Evolutionary conservation across 1,140 invertebrate genomes (phyloP).

Genomic region (Lucilia sericata): DNA sequence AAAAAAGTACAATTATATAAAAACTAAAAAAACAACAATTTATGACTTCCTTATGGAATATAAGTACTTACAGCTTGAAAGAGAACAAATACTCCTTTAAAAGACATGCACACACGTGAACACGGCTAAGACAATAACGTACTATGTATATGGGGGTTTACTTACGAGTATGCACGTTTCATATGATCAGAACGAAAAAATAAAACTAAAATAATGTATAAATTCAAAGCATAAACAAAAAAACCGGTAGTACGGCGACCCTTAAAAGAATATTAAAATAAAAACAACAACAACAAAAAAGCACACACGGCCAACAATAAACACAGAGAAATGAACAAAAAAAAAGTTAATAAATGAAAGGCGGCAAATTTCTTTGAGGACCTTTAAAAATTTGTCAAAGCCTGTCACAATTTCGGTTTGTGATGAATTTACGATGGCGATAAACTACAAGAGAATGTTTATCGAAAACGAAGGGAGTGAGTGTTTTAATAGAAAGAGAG

Average conservation of each 20-base stretch:
- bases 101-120: background rate
- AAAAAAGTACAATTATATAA: background rate
- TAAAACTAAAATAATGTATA: background rate
- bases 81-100: background rate
- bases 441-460: constrained; percentile 30
- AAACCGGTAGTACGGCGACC: constrained; percentile 39
- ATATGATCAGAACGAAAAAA: background rate
- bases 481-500: background rate
- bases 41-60: constrained; percentile 27
- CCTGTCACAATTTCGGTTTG: constrained; percentile 45
- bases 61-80: background rate
- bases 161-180: background rate
- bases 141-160: background rate
- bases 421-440: constrained; percentile 48
- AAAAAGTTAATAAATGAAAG: constrained; percentile 26
- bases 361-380: constrained; percentile 47
- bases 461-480: background rate
- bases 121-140: background rate
- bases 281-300: background rate
- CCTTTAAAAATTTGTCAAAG: constrained; percentile 49
- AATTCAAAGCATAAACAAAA: constrained; percentile 4
- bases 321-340: background rate
- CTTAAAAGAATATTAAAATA: constrained; percentile 27
- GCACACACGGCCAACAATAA: constrained; percentile 17
- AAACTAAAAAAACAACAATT: constrained; percentile 10